Evolutionary conservation across 1,140 invertebrate genomes (phyloP).

Genomic region (Sycophaga agraensis): DNA sequence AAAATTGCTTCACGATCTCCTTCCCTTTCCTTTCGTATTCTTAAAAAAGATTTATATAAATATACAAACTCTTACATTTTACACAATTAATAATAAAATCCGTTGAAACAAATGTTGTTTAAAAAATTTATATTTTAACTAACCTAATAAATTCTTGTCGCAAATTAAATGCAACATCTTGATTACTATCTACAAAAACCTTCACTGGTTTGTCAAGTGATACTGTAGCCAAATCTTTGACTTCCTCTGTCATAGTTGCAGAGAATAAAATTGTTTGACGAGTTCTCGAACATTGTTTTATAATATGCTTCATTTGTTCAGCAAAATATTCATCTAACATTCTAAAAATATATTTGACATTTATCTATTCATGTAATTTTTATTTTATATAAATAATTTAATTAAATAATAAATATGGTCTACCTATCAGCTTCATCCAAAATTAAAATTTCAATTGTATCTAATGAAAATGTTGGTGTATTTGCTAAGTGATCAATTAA

Average conservation of each 20-base stretch:
- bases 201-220: constrained; percentile 90
- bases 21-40: constrained; percentile 78
- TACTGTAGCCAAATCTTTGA: constrained; percentile 89
- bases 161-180: constrained; percentile 92
- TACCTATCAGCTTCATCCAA: constrained; percentile 93
- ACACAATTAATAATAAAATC: neutral
- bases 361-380: constrained; percentile 6
- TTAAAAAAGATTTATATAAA: constrained; percentile 26
- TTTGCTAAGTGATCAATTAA: constrained; percentile 97
- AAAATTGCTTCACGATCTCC: constrained; percentile 89
- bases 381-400: neutral
- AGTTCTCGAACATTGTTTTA: constrained; percentile 85
- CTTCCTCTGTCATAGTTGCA: constrained; percentile 97
- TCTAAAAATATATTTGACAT: constrained; percentile 56
- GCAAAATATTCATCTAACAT: constrained; percentile 99
- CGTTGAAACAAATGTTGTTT: too few relatives aligned
- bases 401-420: too few relatives aligned
- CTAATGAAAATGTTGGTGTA: constrained; percentile 87
- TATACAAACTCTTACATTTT: too few relatives aligned
- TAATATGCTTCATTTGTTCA: constrained; percentile 97
- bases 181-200: constrained; percentile 93
- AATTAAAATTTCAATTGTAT: constrained; percentile 91
- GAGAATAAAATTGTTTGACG: constrained; percentile 98
- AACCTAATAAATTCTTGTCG: constrained; percentile 93
- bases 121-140: too few relatives aligned